Evolutionary conservation across 2,888 invertebrate species (phyloP), one percentile per base, ranked within the genome.

Genomic region (Cantharis rustica): DNA sequence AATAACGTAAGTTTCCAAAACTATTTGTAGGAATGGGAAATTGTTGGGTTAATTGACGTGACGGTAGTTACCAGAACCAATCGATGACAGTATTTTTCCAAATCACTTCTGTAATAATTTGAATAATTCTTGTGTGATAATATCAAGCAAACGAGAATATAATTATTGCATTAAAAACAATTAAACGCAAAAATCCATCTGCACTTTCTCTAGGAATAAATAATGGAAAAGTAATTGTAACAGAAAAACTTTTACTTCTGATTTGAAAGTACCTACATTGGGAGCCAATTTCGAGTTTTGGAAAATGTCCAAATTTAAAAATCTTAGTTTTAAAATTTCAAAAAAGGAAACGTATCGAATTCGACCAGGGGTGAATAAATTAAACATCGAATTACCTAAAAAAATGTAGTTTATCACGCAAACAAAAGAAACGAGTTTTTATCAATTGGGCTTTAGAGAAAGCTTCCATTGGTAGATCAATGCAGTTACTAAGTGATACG

Each of bases 211-310:
- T 71, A 23, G 16, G 71, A 23, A 62, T 68, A 77, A 73, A 71
- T 61, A 47, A 47, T 47, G 47, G 47, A 47, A 47, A 47, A 47
- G 47, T 47, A 47, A 47, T 47, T 47, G n/a, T 47, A 47, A 47
- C 47, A 47, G n/a, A 47, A 64, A 16, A 69, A 78, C 77, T 78
- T 78, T 78, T 78, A 78, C 77, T 78, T 75, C 70, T 69, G 66
- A 72, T 74, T 76, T 73, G 76, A 76, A 76, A 73, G 76, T 73
- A 73, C n/a, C n/a, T 47, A 47, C 47, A 5, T n/a, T n/a, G n/a
- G 7, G 47, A 47, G 47, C n/a, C n/a, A 10, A 27, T 27, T 27
- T 27, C 26, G n/a, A 47, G n/a, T 47, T 47, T 47, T 47, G 47
- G 47, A 13, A 5, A 47, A 47, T n/a, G 7, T 4, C 9, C 7